phyloP scores from a whole-genome alignment of 2,113 vertebrate genomes.

The Ctenomys sociabilis region DNA sequence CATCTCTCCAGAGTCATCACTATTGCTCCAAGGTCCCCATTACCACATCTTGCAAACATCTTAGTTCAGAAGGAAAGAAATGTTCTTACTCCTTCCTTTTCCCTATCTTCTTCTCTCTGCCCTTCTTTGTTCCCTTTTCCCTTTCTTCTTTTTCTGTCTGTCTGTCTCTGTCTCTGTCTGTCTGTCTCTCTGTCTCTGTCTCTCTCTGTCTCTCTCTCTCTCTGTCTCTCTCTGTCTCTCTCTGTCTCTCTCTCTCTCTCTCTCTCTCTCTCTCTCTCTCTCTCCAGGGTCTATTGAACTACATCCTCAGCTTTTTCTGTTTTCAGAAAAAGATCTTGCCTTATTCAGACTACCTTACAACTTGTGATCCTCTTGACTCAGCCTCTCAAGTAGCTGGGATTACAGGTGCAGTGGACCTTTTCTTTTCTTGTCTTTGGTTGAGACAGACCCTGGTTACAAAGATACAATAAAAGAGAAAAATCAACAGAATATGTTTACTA shows the following conservation, averaged over 20 bases:
- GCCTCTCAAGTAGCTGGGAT: neutral
- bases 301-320: neutral
- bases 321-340: too few species aligned
- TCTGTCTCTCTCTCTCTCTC: too few species aligned
- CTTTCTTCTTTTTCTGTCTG: neutral
- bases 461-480: neutral
- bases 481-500: neutral
- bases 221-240: neutral
- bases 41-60: neutral
- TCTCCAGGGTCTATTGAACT: neutral
- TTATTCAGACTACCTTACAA: neutral
- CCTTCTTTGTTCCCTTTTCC: neutral
- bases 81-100: neutral
- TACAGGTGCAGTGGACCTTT: neutral
- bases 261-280: neutral
- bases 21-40: neutral
- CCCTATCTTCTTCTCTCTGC: neutral
- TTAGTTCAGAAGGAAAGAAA: neutral
- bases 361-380: neutral
- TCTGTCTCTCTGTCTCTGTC: neutral
- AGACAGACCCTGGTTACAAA: neutral
- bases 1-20: neutral
- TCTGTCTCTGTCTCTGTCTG: too few species aligned
- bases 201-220: neutral
- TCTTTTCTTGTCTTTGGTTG: neutral